These are phyloP conservation scores for Anisognathus igniventris DNA, from an alignment of 2,797 vertebrate genomes.

Conservation along the genomic window DNA sequence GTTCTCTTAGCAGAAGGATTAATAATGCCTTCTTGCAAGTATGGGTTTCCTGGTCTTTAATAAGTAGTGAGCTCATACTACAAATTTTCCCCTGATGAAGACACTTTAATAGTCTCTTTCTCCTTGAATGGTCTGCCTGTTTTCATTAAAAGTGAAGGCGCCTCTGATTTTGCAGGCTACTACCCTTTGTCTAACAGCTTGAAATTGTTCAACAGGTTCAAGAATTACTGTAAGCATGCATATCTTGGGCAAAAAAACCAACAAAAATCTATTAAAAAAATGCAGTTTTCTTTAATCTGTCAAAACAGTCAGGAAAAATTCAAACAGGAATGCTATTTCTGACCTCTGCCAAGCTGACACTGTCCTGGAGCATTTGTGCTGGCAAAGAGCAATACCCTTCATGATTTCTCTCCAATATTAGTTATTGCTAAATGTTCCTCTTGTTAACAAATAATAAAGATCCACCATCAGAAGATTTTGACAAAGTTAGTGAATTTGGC, in stretches of 20 bases:
- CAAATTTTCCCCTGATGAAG: slow-evolving; percentile 7
- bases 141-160: slow-evolving; percentile 1
- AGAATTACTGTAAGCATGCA: not conserved
- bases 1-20: slow-evolving; percentile 23
- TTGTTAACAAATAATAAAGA: not conserved
- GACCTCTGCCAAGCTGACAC: not conserved
- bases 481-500: not conserved
- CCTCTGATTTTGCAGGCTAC: not conserved
- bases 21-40: slow-evolving; percentile 17
- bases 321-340: not conserved
- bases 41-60: not conserved
- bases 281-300: not conserved
- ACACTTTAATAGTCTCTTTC: slow-evolving; percentile 17
- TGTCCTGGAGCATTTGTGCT: not conserved
- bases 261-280: not conserved
- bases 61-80: slow-evolving; percentile 4
- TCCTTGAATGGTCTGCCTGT: not conserved
- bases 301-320: not conserved
- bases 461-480: not conserved
- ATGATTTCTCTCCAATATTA: not conserved
- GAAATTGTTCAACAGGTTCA: not conserved
- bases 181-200: not conserved
- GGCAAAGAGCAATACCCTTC: not conserved
- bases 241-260: not conserved
- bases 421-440: not conserved